phyloP scores from a whole-genome alignment of 2,888 invertebrate species.

The Pharmacophagus antenor region DNA sequence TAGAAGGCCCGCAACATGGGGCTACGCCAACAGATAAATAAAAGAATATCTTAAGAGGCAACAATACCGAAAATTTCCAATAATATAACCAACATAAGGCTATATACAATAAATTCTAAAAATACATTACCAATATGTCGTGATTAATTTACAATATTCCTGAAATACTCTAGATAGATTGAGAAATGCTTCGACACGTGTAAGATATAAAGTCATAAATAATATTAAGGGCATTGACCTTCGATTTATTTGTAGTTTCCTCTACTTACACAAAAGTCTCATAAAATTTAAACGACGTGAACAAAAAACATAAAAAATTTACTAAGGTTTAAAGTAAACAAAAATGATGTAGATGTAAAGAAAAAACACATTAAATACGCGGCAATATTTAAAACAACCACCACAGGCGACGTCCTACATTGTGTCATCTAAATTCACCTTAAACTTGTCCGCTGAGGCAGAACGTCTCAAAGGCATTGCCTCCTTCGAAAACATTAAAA shows the following conservation, averaged over 20 bases:
- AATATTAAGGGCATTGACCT: slow-evolving; percentile 6
- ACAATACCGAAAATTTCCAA: too few species aligned
- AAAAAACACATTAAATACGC: background rate
- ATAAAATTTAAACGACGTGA: background rate
- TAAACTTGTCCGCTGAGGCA: slow-evolving; percentile 37
- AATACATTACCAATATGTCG: background rate
- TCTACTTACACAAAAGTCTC: background rate
- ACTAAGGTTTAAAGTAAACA: too few species aligned
- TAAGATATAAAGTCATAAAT: background rate
- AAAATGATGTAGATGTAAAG: too few species aligned
- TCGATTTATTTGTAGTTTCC: background rate
- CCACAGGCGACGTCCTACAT: slow-evolving; percentile 16
- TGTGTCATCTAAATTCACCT: slow-evolving; percentile 30
- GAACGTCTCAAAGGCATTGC: slow-evolving; percentile 55
- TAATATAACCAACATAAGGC: background rate
- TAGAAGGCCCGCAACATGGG: too few species aligned
- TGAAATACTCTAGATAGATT: background rate
- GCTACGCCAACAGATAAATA: background rate
- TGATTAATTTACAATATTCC: background rate
- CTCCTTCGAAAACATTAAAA: slow-evolving; percentile 47
- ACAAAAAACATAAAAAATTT: background rate
- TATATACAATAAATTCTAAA: background rate
- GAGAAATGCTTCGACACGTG: background rate
- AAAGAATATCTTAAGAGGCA: too few species aligned
- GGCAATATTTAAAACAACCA: background rate